These are phyloP conservation scores for Ormyrus thymus DNA, from an alignment of 2,888 invertebrate species.

Conservation along the genomic window DNA sequence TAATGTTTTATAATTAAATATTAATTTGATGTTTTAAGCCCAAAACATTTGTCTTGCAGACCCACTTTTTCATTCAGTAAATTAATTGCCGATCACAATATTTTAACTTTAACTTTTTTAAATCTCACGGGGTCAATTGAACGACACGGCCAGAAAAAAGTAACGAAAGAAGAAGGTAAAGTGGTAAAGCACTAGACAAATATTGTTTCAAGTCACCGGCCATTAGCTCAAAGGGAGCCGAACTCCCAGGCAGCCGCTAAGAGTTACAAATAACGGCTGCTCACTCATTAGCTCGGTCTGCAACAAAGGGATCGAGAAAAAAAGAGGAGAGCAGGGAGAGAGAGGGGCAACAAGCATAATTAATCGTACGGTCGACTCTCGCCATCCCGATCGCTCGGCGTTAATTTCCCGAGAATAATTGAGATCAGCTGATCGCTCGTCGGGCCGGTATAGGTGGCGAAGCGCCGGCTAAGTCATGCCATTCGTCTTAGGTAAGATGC, in stretches of 20 bases:
- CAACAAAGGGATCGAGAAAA: too few relatives aligned
- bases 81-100: too few relatives aligned
- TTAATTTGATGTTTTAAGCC: too few relatives aligned
- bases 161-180: neutral
- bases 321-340: neutral
- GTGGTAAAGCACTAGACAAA: neutral
- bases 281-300: neutral
- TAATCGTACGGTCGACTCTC: constrained; percentile 14
- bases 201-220: constrained; percentile 18
- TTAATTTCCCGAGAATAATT: constrained; percentile 73
- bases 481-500: constrained; percentile 73
- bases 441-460: constrained; percentile 66
- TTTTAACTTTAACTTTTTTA: too few relatives aligned
- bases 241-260: neutral
- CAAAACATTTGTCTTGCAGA: too few relatives aligned
- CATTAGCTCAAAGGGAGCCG: neutral
- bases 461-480: constrained; percentile 70
- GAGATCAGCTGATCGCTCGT: constrained; percentile 70
- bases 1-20: neutral
- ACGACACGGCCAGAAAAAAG: too few relatives aligned
- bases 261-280: constrained; percentile 35
- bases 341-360: constrained; percentile 25
- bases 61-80: too few relatives aligned
- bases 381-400: constrained; percentile 49
- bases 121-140: too few relatives aligned